A percentile compares a stretch with the other conserved stretches of the same genome.
Conservation (phyloP, 2,797 vertebrate genomes). For the Garrulus glandarius region DNA sequence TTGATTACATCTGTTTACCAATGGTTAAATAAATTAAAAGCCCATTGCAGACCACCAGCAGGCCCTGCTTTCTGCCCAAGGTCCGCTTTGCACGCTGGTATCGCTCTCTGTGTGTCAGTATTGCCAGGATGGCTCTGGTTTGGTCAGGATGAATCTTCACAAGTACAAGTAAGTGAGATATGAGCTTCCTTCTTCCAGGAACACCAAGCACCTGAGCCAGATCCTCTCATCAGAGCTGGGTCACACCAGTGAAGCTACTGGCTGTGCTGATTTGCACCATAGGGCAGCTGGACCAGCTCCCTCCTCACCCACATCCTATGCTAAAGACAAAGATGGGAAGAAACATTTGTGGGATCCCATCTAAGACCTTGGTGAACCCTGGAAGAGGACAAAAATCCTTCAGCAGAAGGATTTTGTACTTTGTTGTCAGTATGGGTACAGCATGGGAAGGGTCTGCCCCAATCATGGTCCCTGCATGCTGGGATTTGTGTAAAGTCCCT, state of each 20-base stretch:
- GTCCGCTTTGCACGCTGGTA: not conserved
- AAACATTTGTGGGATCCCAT: not conserved
- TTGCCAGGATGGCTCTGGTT: not conserved
- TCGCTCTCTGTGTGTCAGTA: not conserved
- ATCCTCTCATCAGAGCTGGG: not conserved
- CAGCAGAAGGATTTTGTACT: not conserved
- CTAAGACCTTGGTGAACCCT: not conserved
- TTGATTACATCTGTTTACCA: conserved; percentile 82
- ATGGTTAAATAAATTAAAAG: conserved; percentile 87
- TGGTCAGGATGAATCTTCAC: not conserved
- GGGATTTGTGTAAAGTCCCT: not conserved
- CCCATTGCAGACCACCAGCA: conserved; percentile 83
- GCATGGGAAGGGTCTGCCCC: not conserved
- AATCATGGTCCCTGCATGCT: not conserved
- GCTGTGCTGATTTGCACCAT: not conserved
- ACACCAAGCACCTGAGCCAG: not conserved
- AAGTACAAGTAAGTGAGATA: not conserved
- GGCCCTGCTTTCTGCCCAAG: not conserved
- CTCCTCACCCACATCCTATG: not conserved
- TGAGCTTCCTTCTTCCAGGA: not conserved
- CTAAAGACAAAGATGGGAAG: not conserved
- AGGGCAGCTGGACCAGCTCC: not conserved
- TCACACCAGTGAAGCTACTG: not conserved
- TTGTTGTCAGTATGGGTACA: not conserved
- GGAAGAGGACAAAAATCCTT: not conserved